phyloP scores from a whole-genome alignment of 2,888 invertebrate genomes.

The Smittia sp. region DNA sequence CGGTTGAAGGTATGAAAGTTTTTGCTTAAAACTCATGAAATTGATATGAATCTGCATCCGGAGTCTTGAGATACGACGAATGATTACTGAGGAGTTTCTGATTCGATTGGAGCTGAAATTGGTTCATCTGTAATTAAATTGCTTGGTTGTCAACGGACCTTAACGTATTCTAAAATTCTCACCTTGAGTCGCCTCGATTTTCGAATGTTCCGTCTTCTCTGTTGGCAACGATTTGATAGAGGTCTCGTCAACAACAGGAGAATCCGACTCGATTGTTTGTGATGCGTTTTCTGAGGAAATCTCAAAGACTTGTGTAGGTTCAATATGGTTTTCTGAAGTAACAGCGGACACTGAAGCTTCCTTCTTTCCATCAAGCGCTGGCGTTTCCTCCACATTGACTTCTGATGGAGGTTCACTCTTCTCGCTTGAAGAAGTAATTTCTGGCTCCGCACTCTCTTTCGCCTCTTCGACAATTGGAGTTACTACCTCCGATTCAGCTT shows the following conservation, averaged over 20 bases:
- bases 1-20: not conserved
- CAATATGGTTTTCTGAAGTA: not conserved
- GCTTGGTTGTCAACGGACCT: not conserved
- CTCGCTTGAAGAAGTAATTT: not conserved
- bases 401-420: no score
- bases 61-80: not conserved
- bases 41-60: not conserved
- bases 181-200: conserved; percentile 36
- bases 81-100: conserved; percentile 32
- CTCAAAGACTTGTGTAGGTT: conserved; percentile 15
- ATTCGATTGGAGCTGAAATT: conserved; percentile 25
- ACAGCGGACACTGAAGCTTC: not conserved
- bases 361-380: not conserved
- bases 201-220: not conserved
- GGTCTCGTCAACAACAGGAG: not conserved
- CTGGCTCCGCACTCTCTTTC: not conserved
- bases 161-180: not conserved
- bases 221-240: not conserved
- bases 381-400: not conserved
- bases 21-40: not conserved
- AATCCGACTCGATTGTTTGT: not conserved
- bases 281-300: not conserved
- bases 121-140: conserved; percentile 40
- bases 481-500: not conserved
- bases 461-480: not conserved